Conservation (phyloP, 2,113 vertebrate species). For the Colaptes auratus region DNA sequence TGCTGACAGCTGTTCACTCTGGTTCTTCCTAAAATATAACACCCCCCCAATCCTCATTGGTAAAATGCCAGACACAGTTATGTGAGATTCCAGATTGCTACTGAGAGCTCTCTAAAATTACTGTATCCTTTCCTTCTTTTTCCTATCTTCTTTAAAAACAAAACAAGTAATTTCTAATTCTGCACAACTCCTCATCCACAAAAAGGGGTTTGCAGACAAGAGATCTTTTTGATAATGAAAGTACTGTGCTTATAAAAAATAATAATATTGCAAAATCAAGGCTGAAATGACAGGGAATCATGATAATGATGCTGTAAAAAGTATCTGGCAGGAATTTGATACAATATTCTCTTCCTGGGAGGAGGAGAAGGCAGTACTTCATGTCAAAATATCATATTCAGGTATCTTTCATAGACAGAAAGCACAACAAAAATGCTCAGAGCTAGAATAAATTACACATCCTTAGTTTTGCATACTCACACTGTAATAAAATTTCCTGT, state of each 20-base stretch:
- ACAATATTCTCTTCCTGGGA: neutral
- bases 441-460: neutral
- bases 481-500: neutral
- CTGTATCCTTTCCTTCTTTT: neutral
- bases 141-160: neutral
- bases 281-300: neutral
- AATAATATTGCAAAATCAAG: neutral
- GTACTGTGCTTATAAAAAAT: neutral
- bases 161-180: neutral
- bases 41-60: rapidly evolving
- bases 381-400: neutral
- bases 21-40: neutral
- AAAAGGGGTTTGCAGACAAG: neutral
- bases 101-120: neutral
- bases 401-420: neutral
- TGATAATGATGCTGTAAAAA: neutral
- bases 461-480: neutral
- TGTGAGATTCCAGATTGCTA: neutral
- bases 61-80: neutral
- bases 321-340: neutral
- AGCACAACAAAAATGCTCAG: neutral
- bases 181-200: neutral
- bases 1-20: neutral
- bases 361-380: neutral
- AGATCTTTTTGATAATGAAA: neutral